Evolutionary conservation across 2,888 invertebrate genomes (phyloP), one percentile per base, ranked within the genome.

Genomic region (Catonia carolina): DNA sequence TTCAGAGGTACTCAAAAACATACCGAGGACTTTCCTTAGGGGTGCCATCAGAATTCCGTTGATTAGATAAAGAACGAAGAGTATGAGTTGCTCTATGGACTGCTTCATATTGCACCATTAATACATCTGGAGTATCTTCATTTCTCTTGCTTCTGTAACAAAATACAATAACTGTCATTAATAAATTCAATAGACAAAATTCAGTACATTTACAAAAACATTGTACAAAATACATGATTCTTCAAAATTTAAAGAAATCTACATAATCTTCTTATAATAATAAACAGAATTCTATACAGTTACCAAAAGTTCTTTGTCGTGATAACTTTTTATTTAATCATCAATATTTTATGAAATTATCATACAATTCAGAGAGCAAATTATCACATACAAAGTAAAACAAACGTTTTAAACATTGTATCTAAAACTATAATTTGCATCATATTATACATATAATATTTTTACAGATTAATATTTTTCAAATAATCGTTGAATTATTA

Each of bases 21-120:
- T 60, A 62, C 60, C 63, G 56, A 20, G 60, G 61, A 31, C 60
- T 60, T 45, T 52, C 31, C 47, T 47, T 47, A 17, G 14, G 35
- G 2, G 20, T 47, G 70, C 31, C 70, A 63, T 55, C 56, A 8
- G 47, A 33, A 37, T 75, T 71, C 53, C 78, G 68, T 62, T 75
- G 63, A 8, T 68, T 75, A 42, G 82, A 79, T 8, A 83, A 70
- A 53, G 81, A 81, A 60, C 81, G 77, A 12, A 83, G 69, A 6
- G 80, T 81, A 49, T 80, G 79, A 18, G 79, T 76, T 6, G 79
- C 80, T 58, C 78, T 75, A 65, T 76, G 76, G 8, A 77, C 74
- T 12, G 77, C 77, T 14, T 80, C 78, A 66, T 81, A 82, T 66
- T 82, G 82, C 3, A 80, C 80, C 76, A 81, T 79, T 72, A 82